phyloP scores from a whole-genome alignment of 2,113 vertebrate species.

The Otis tarda region DNA sequence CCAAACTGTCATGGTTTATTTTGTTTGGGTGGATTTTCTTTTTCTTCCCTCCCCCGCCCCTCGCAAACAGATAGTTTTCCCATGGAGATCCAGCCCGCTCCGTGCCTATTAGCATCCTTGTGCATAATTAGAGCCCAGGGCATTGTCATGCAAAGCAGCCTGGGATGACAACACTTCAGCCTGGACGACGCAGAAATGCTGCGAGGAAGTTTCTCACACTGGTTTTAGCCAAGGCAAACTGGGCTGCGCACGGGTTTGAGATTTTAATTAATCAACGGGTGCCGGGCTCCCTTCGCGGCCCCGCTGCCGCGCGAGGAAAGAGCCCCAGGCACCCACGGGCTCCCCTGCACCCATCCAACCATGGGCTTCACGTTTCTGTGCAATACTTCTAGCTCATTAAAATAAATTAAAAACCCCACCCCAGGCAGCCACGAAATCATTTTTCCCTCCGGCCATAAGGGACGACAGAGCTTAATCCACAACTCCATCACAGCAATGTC shows the following conservation, averaged over 20 bases:
- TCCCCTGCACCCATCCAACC: neutral
- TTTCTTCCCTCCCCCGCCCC: neutral
- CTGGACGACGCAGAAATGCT: slow-evolving; percentile 71
- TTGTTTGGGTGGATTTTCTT: slow-evolving; percentile 62
- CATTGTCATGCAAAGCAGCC: slow-evolving; percentile 83
- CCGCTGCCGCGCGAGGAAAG: neutral
- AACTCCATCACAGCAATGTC: neutral
- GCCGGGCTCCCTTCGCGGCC: neutral
- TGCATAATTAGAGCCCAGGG: slow-evolving; percentile 74
- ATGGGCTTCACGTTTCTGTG: rapidly evolving
- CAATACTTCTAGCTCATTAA: neutral
- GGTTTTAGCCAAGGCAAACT: slow-evolving; percentile 64
- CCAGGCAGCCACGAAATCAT: neutral
- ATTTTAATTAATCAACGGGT: slow-evolving; percentile 68
- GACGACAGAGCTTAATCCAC: rapidly evolving
- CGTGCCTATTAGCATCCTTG: slow-evolving; percentile 76
- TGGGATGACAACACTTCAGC: slow-evolving; percentile 79
- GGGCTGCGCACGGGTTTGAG: slow-evolving; percentile 39
- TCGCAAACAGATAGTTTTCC: slow-evolving; percentile 71
- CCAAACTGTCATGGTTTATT: slow-evolving; percentile 53
- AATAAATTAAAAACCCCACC: neutral
- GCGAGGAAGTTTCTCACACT: slow-evolving; percentile 81
- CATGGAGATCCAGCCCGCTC: slow-evolving; percentile 63
- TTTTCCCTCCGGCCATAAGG: neutral
- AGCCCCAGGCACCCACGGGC: neutral